Evolutionary conservation across 2,888 invertebrate genomes (phyloP).

Genomic region (Leucania comma): DNA sequence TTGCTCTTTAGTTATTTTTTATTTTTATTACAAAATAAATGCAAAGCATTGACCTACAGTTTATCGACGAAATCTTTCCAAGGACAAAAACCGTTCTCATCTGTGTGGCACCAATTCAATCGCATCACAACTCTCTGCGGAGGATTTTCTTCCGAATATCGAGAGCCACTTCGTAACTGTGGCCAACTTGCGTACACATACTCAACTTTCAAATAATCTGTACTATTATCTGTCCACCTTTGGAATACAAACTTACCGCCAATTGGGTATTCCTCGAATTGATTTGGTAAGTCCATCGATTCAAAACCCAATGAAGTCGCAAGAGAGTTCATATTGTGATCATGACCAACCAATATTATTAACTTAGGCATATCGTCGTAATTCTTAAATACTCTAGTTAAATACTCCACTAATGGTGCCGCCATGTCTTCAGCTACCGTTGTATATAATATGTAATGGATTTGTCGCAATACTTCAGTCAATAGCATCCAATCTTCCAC

Average conservation of each 20-base stretch:
- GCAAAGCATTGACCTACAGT: background rate
- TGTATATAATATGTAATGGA: slow-evolving; percentile 42
- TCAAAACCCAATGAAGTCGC: slow-evolving; percentile 38
- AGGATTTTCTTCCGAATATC: slow-evolving; percentile 32
- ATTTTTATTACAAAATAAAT: background rate
- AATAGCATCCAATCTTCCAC: slow-evolving; percentile 44
- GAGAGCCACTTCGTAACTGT: slow-evolving; percentile 44
- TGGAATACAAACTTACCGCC: slow-evolving; percentile 60
- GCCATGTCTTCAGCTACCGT: slow-evolving; percentile 49
- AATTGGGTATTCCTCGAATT: slow-evolving; percentile 53
- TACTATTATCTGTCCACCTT: slow-evolving; percentile 51
- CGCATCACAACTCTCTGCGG: slow-evolving; percentile 50
- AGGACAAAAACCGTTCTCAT: slow-evolving; percentile 46
- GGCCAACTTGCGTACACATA: slow-evolving; percentile 51
- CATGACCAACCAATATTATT: slow-evolving; percentile 55
- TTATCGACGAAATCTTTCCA: slow-evolving; percentile 47
- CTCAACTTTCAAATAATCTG: slow-evolving; percentile 60
- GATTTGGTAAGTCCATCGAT: slow-evolving; percentile 41
- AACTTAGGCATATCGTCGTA: slow-evolving; percentile 47
- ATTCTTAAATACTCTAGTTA: slow-evolving; percentile 43
- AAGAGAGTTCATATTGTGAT: slow-evolving; percentile 51
- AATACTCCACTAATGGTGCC: slow-evolving; percentile 33
- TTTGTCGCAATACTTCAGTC: slow-evolving; percentile 44
- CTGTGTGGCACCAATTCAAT: slow-evolving; percentile 46
- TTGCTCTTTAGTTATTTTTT: too few species aligned